These are phyloP conservation scores for Caradrina clavipalpis DNA, from an alignment of 2,888 invertebrate species.

Conservation along the genomic window DNA sequence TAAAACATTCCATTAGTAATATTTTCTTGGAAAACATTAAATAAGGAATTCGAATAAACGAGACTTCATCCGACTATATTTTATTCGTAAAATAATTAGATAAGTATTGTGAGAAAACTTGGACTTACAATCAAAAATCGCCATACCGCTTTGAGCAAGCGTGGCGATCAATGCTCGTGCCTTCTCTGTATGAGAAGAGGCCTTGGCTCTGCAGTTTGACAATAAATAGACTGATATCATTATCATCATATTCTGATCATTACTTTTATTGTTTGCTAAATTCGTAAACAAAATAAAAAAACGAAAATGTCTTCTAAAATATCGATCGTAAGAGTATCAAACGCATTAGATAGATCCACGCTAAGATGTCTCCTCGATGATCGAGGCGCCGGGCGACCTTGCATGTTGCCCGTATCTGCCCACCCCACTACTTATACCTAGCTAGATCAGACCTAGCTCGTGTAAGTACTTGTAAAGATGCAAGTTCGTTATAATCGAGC, in stretches of 20 bases:
- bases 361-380: conserved; percentile 76
- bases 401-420: conserved; percentile 76
- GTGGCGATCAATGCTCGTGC: no score
- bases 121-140: no score
- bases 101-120: no score
- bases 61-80: conserved; percentile 4
- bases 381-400: conserved; percentile 89
- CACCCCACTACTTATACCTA: conserved; percentile 65
- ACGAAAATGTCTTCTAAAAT: background rate
- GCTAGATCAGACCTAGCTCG: conserved; percentile 50
- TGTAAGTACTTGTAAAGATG: conserved; percentile 48
- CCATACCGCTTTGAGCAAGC: no score
- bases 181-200: no score
- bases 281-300: no score
- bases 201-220: no score
- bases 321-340: conserved; percentile 11
- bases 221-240: no score
- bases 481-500: conserved; percentile 12
- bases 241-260: no score
- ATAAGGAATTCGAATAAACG: conserved; percentile 1
- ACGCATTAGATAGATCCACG: conserved; percentile 72
- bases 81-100: background rate
- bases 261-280: no score
- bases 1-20: conserved; percentile 22
- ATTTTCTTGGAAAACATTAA: conserved; percentile 29